These are phyloP conservation scores for Ectropis crepuscularia DNA, from an alignment of 2,888 invertebrate genomes.

Conservation along the genomic window DNA sequence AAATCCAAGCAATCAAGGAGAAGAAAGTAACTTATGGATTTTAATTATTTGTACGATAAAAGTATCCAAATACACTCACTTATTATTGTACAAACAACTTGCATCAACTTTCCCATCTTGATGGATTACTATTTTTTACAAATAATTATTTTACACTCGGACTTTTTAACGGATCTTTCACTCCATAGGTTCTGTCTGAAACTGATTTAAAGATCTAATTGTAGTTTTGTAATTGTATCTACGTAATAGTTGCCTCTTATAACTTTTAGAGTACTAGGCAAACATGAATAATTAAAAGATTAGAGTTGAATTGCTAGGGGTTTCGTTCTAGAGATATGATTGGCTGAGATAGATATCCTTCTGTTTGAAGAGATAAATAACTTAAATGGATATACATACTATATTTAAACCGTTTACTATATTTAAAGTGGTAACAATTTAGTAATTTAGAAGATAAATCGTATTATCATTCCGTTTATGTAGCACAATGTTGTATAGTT, in stretches of 20 bases:
- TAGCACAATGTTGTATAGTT: too few species aligned
- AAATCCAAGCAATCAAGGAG: too few species aligned
- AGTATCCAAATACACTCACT: background rate
- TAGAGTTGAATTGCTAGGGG: constrained; percentile 17
- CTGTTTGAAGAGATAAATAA: constrained; percentile 11
- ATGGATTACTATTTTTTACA: background rate
- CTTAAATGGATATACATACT: background rate
- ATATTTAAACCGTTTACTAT: background rate
- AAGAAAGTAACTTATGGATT: too few species aligned
- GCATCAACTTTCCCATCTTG: background rate
- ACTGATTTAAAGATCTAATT: constrained; percentile 21
- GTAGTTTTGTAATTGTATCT: constrained; percentile 22
- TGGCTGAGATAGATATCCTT: constrained; percentile 1
- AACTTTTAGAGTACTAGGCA: constrained; percentile 31
- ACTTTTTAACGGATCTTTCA: too few species aligned
- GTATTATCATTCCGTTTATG: too few species aligned
- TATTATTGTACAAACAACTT: background rate
- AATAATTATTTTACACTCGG: too few species aligned
- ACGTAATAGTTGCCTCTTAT: constrained; percentile 9
- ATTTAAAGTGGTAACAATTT: too few species aligned
- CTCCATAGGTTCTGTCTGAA: background rate
- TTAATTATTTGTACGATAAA: background rate
- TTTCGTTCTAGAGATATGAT: background rate
- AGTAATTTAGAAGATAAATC: too few species aligned
- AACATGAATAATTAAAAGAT: constrained; percentile 32